These are phyloP conservation scores for Pterophyllum scalare DNA, from an alignment of 2,113 vertebrate genomes.

Conservation along the genomic window DNA sequence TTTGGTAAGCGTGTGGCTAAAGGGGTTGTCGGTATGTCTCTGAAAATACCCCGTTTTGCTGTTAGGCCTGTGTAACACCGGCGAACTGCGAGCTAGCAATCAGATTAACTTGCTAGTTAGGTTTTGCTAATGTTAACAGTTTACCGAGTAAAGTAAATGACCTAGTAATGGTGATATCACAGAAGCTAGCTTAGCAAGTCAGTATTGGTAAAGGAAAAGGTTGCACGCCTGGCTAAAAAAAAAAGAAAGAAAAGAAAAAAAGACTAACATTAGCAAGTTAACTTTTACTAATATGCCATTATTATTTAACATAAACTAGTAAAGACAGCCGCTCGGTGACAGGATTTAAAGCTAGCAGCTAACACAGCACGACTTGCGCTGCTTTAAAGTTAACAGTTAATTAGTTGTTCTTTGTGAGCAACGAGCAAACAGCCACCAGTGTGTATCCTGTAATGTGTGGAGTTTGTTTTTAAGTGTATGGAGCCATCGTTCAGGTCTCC, in stretches of 20 bases:
- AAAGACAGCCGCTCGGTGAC: neutral
- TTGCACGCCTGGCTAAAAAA: neutral
- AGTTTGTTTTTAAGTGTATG: neutral
- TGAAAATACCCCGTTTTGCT: neutral
- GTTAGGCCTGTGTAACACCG: neutral
- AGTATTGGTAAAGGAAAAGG: neutral
- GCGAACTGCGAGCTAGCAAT: neutral
- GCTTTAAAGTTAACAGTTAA: neutral
- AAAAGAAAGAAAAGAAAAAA: no score
- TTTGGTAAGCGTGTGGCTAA: neutral
- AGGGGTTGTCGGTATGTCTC: neutral
- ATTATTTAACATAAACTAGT: neutral
- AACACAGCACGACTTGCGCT: neutral
- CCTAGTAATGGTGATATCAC: neutral
- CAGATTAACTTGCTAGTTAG: neutral
- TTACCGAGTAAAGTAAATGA: neutral
- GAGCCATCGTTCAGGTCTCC: slow-evolving; percentile 10
- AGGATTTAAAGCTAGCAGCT: slow-evolving; percentile 12
- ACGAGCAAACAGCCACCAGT: neutral
- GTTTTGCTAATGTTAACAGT: neutral
- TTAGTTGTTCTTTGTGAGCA: neutral
- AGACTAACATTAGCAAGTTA: no score
- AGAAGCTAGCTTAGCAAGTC: neutral
- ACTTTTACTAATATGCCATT: neutral
- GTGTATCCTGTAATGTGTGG: neutral